Conservation (phyloP, 2,888 invertebrate species). For the Sarcophaga rosellei region DNA sequence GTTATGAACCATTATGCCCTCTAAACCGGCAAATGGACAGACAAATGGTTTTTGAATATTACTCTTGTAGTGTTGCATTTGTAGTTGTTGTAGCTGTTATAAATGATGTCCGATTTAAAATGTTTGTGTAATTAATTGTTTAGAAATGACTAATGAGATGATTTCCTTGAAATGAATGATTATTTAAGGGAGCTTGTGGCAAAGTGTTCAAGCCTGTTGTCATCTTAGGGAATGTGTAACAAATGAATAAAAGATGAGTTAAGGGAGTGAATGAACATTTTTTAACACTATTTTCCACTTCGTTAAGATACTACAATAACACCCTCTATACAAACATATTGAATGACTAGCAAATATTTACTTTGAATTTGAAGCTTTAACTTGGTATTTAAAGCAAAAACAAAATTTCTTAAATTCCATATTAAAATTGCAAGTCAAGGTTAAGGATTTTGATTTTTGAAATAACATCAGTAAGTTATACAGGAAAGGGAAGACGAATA, state of each 20-base stretch:
- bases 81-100: slow-evolving; percentile 17
- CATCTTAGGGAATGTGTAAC: neutral
- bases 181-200: neutral
- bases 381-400: neutral
- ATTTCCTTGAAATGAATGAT: slow-evolving; percentile 48
- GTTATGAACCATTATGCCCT: neutral
- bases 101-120: slow-evolving; percentile 59
- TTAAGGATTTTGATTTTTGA: too few relatives aligned
- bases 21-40: neutral
- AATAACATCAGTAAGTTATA: too few relatives aligned
- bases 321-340: neutral
- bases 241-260: neutral
- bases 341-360: neutral
- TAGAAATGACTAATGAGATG: slow-evolving; percentile 60
- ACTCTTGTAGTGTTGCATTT: neutral
- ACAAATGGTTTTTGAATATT: neutral
- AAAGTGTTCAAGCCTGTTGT: neutral
- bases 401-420: neutral
- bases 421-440: too few relatives aligned
- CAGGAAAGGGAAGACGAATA: too few relatives aligned
- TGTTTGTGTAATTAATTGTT: slow-evolving; percentile 62
- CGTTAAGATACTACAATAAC: too few relatives aligned
- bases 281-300: neutral
- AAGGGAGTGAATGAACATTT: neutral
- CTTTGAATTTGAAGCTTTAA: neutral